Evolutionary conservation across 2,797 vertebrate genomes (phyloP).

Genomic region (Liparis tanakae): DNA sequence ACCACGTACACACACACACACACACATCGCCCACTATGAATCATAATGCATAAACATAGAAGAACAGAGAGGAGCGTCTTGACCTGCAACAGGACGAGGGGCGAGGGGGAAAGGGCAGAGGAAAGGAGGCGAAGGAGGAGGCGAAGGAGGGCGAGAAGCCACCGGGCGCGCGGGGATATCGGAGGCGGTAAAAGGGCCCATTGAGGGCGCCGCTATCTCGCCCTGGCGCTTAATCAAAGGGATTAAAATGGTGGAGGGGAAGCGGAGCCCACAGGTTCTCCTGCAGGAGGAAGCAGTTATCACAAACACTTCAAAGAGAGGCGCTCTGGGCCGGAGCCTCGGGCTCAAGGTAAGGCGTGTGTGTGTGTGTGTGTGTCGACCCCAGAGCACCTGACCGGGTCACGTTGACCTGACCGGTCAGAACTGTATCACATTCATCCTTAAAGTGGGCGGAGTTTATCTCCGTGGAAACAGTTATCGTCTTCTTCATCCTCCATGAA

Average conservation of each 20-base stretch:
- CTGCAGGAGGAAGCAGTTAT: constrained; percentile 99
- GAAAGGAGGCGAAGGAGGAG: constrained; percentile 81
- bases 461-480: too few species aligned
- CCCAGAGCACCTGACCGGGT: too few species aligned
- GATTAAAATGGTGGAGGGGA: constrained; percentile 91
- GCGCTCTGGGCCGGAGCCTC: constrained; percentile 91
- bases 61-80: constrained; percentile 75
- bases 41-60: constrained; percentile 77
- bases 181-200: constrained; percentile 81
- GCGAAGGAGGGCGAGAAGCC: constrained; percentile 80
- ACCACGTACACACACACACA: constrained; percentile 49
- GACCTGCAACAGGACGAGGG: constrained; percentile 79
- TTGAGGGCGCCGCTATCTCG: constrained; percentile 91
- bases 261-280: constrained; percentile 98
- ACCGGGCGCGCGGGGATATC: constrained; percentile 88
- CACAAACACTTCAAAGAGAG: constrained; percentile 99
- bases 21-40: constrained; percentile 48
- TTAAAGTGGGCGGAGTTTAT: too few species aligned
- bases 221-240: constrained; percentile 99
- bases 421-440: too few species aligned
- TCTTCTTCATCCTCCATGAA: too few species aligned
- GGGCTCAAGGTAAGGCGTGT: constrained; percentile 79
- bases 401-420: too few species aligned
- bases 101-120: constrained; percentile 63
- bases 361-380: too few species aligned